Conservation (phyloP, 1,140 invertebrate genomes). For the Anastrepha obliqua region DNA sequence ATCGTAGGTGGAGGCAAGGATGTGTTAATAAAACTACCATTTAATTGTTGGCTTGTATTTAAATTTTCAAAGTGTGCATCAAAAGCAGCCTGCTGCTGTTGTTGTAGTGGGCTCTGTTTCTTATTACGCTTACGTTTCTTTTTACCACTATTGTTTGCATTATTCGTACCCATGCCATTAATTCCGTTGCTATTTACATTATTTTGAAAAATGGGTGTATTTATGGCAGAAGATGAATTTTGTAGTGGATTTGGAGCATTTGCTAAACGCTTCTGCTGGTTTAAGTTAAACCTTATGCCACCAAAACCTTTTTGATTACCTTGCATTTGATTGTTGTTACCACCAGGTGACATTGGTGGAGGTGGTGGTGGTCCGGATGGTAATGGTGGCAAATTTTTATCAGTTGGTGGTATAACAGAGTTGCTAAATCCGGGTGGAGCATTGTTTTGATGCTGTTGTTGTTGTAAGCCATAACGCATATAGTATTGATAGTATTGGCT, state of each 20-base stretch:
- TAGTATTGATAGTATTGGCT: slow-evolving; percentile 72
- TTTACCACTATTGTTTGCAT: slow-evolving; percentile 75
- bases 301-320: slow-evolving; percentile 70
- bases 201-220: slow-evolving; percentile 52
- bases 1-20: slow-evolving; percentile 60
- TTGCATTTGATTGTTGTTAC: slow-evolving; percentile 60
- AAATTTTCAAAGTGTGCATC: slow-evolving; percentile 54
- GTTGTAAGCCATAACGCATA: slow-evolving; percentile 63
- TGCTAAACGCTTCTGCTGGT: slow-evolving; percentile 68
- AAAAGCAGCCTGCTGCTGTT: slow-evolving; percentile 56
- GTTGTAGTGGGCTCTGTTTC: slow-evolving; percentile 76
- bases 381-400: slow-evolving; percentile 63
- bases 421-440: slow-evolving; percentile 72
- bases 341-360: slow-evolving; percentile 57
- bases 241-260: slow-evolving; percentile 69
- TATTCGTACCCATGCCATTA: slow-evolving; percentile 55
- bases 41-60: slow-evolving; percentile 1
- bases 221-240: slow-evolving; percentile 56
- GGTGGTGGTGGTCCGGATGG: slow-evolving; percentile 68
- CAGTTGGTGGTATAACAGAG: slow-evolving; percentile 60
- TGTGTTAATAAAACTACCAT: slow-evolving; percentile 57
- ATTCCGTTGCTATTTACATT: slow-evolving; percentile 66
- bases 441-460: slow-evolving; percentile 65
- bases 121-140: slow-evolving; percentile 85
- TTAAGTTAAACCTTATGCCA: slow-evolving; percentile 73